Percentiles rank a stretch among this genome's conserved stretches.
These are phyloP conservation scores for Indicator indicator DNA, from an alignment of 2,113 vertebrate species.

Conservation along the genomic window DNA sequence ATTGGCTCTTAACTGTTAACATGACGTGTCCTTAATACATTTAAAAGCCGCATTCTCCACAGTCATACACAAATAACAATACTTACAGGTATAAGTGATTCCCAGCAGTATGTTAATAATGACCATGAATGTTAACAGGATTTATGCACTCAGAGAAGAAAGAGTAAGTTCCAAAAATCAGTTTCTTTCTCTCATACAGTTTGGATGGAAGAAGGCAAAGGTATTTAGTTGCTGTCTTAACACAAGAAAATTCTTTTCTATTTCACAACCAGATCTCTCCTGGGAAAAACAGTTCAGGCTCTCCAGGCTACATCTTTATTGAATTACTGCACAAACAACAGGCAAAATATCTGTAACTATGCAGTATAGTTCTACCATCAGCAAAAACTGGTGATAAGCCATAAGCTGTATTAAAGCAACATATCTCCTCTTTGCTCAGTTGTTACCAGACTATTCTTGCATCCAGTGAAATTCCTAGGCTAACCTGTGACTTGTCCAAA, in stretches of 20 bases:
- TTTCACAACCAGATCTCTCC: not conserved
- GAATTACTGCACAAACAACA: not conserved
- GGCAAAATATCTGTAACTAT: not conserved
- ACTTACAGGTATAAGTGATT: constrained; percentile 54
- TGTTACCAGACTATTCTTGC: not conserved
- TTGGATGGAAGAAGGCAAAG: constrained; percentile 47
- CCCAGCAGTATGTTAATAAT: constrained; percentile 58
- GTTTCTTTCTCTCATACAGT: constrained; percentile 41
- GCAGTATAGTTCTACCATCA: not conserved
- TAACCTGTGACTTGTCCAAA: not conserved
- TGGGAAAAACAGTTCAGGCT: not conserved
- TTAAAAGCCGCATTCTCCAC: constrained; percentile 21
- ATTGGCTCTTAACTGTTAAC: not conserved
- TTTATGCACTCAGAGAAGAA: constrained; percentile 36
- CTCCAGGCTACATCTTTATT: constrained; percentile 1
- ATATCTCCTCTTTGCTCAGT: not conserved
- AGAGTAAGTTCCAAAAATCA: constrained; percentile 37
- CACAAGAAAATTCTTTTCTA: not conserved
- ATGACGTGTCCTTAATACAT: not conserved
- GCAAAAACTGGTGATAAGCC: not conserved
- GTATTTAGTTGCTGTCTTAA: constrained; percentile 18
- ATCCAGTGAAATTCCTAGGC: not conserved
- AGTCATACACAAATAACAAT: not conserved
- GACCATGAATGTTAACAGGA: constrained; percentile 50
- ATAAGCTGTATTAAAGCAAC: not conserved